Conservation (phyloP, 2,797 vertebrate genomes). For the Lepus townsendii region DNA sequence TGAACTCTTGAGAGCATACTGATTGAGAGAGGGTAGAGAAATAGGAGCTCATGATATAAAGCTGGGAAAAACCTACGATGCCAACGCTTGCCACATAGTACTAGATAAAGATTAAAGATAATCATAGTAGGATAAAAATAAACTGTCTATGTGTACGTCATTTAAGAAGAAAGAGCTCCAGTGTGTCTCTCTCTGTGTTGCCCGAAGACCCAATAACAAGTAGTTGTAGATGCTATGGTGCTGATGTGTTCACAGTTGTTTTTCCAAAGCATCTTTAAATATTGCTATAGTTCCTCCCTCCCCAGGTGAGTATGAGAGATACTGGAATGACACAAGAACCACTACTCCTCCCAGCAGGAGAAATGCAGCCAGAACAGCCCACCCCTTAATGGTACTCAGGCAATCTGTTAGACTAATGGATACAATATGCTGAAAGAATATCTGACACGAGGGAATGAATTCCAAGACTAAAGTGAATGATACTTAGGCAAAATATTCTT, state of each 20-base stretch:
- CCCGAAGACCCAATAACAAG: conserved; percentile 72
- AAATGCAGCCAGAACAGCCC: conserved; percentile 55
- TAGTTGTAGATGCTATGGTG: conserved; percentile 37
- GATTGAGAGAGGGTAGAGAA: not conserved
- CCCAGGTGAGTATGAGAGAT: conserved; percentile 69
- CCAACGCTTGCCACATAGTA: conserved; percentile 72
- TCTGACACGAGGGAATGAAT: conserved; percentile 73
- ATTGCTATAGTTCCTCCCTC: conserved; percentile 82
- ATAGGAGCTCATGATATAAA: conserved; percentile 71
- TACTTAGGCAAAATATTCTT: conserved; percentile 81
- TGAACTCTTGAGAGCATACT: conserved; percentile 47
- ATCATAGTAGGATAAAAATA: conserved; percentile 58
- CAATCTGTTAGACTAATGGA: conserved; percentile 67
- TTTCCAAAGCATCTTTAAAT: conserved; percentile 81
- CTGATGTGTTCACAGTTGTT: conserved; percentile 56
- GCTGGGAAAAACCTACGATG: conserved; percentile 71
- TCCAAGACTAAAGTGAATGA: conserved; percentile 77
- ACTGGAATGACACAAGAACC: conserved; percentile 75
- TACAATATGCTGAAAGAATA: conserved; percentile 72
- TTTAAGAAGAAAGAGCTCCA: conserved; percentile 65
- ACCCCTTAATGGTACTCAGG: conserved; percentile 4
- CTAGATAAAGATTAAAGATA: conserved; percentile 65
- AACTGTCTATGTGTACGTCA: conserved; percentile 35
- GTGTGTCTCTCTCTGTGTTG: conserved; percentile 54
- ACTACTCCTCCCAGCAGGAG: conserved; percentile 60